Evolutionary conservation across 2,888 invertebrate genomes (phyloP).

Genomic region (Caenorhabditis angaria): DNA sequence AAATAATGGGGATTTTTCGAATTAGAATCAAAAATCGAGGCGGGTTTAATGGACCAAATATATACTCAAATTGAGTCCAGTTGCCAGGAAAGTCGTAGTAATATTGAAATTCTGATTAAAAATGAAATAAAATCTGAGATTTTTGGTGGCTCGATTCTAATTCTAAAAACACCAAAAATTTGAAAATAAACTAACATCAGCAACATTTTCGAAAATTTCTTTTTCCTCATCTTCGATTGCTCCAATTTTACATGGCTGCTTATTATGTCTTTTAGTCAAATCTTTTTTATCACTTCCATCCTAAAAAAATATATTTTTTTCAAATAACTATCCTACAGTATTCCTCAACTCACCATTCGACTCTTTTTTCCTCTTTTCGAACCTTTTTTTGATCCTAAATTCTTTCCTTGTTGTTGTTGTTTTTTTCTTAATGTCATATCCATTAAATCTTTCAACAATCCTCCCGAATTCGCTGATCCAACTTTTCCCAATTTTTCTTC

Average conservation of each 20-base stretch:
- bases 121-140: neutral
- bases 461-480: no score
- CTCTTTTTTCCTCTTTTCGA: slow-evolving; percentile 3
- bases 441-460: neutral
- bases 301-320: no score
- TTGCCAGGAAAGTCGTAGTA: no score
- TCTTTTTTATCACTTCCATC: neutral
- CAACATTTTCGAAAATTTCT: slow-evolving; percentile 9
- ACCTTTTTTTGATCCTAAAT: neutral
- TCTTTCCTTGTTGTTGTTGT: neutral
- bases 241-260: slow-evolving; percentile 5
- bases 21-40: neutral
- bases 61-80: no score
- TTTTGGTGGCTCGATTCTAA: no score
- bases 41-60: neutral
- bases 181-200: neutral
- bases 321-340: no score
- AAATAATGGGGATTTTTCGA: neutral
- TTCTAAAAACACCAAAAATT: neutral
- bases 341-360: neutral
- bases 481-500: no score
- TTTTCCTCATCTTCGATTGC: slow-evolving; percentile 1
- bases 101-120: neutral
- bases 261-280: slow-evolving; percentile 5
- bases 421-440: neutral